phyloP scores from a whole-genome alignment of 2,888 invertebrate species.

The Cepaea hortensis region DNA sequence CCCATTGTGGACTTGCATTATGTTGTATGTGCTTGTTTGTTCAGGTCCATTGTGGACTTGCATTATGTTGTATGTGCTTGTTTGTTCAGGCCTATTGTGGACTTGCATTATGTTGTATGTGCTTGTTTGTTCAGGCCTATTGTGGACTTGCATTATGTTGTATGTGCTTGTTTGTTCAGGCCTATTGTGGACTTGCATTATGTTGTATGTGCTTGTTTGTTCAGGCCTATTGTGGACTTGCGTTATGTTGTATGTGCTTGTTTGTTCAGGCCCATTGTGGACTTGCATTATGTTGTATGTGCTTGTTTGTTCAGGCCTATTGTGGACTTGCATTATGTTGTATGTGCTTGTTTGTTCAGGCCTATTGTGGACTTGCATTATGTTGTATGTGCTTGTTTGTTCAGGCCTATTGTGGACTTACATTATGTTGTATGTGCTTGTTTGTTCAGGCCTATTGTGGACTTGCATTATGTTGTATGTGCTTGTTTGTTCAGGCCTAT shows the following conservation, averaged over 20 bases:
- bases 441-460: conserved; percentile 53
- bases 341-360: conserved; percentile 66
- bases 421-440: conserved; percentile 60
- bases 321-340: conserved; percentile 1
- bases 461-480: conserved; percentile 49
- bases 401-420: conserved; percentile 53
- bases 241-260: conserved; percentile 60
- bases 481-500: conserved; percentile 64
- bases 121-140: conserved; percentile 63
- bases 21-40: conserved; percentile 60
- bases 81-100: conserved; percentile 53
- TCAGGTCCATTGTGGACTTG: conserved; percentile 53
- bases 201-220: conserved; percentile 60
- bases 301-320: conserved; percentile 63
- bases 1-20: too few relatives aligned
- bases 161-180: conserved; percentile 66
- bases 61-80: conserved; percentile 60
- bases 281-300: conserved; percentile 49
- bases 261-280: conserved; percentile 53
- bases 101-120: conserved; percentile 49
- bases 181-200: too few relatives aligned
- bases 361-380: too few relatives aligned
- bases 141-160: conserved; percentile 1
- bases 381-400: conserved; percentile 60
- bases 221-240: conserved; percentile 53